These are phyloP conservation scores for Orius insidiosus DNA, from an alignment of 1,140 invertebrate genomes.

Conservation along the genomic window DNA sequence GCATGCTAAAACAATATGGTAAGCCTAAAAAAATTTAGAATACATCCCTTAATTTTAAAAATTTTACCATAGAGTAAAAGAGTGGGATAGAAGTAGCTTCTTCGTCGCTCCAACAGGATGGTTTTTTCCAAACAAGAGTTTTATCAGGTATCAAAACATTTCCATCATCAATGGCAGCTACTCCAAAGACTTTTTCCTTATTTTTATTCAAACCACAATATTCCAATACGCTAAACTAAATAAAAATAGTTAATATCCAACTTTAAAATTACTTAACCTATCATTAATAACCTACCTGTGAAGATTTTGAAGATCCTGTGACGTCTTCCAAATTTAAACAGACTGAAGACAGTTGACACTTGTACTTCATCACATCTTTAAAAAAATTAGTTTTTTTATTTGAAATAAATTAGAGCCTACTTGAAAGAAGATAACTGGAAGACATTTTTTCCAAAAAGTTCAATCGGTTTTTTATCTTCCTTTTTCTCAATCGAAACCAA, in stretches of 20 bases:
- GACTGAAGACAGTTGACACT: neutral
- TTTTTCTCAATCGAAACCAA: neutral
- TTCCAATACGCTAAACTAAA: no score
- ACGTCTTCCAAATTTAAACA: slow-evolving; percentile 3
- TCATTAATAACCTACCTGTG: no score
- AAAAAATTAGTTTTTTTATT: no score
- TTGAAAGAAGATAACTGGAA: no score
- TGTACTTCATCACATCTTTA: no score
- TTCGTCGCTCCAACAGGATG: slow-evolving; percentile 32
- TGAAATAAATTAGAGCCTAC: no score
- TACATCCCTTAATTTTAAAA: no score
- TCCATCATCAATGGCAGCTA: neutral
- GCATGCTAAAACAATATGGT: slow-evolving; percentile 8
- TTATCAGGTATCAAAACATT: slow-evolving; percentile 14
- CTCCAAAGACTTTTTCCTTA: no score
- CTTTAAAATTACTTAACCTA: no score
- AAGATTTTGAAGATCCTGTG: neutral
- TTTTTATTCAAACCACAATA: no score
- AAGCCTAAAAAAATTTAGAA: slow-evolving; percentile 4
- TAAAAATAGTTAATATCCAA: no score
- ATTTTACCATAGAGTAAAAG: slow-evolving; percentile 21
- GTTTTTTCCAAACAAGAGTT: slow-evolving; percentile 30
- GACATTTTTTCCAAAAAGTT: no score
- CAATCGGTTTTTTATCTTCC: neutral
- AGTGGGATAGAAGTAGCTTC: slow-evolving; percentile 39